Evolutionary conservation across 37 sponge, comb jelly and placozoan genomes (phyloP), one percentile per base, ranked within the genome.

Genomic region (Spongilla lacustris): DNA sequence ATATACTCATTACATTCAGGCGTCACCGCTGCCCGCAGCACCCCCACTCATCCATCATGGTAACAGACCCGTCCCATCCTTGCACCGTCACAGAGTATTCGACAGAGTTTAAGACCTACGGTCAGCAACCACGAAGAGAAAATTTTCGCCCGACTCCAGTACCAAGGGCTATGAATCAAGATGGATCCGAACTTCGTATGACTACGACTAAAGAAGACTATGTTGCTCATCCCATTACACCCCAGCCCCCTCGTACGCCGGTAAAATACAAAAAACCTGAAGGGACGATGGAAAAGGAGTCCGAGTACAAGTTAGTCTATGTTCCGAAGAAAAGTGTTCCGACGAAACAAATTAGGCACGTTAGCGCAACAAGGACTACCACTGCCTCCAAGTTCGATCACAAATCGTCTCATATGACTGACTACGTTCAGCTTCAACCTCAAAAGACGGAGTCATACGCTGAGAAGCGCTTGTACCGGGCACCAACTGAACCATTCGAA

Each of bases 1-100:
- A 31, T 24, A 68, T 30, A 11, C 23, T 28, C 17, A 28, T 26
- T 69, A 32, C 50, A 32, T 71, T 3, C 75, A 94, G 95, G 73
- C 85, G 82, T 11, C 95, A 94, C 75, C 70, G 86, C 24, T 94
- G 95, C 76, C 95, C 95, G 11, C 93, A 94, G 79, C 67, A 85
- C 9, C 95, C 89, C 2, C 68, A 74, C 0, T 50, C 30, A 17
- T 72, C 87, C 28, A 83, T 85, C 19, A 73, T 91, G 68, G 38
- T 5, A 31, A 36, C 30, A 11, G 74, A 50, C 66, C 34, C 82
- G 30, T 5, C 25, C 66, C 74, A 23, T 17, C 77, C 82, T 8
- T 88, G 93, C 41, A 69, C 41, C 26, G 6, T 88, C 0, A 71
- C 92, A 23, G 95, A 94, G 46, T 94, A 94, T 49, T 34, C 36